Percentiles rank a stretch among this genome's conserved stretches.
Evolutionary conservation across 2,797 vertebrate genomes (phyloP).

Genomic region (Labroides dimidiatus): DNA sequence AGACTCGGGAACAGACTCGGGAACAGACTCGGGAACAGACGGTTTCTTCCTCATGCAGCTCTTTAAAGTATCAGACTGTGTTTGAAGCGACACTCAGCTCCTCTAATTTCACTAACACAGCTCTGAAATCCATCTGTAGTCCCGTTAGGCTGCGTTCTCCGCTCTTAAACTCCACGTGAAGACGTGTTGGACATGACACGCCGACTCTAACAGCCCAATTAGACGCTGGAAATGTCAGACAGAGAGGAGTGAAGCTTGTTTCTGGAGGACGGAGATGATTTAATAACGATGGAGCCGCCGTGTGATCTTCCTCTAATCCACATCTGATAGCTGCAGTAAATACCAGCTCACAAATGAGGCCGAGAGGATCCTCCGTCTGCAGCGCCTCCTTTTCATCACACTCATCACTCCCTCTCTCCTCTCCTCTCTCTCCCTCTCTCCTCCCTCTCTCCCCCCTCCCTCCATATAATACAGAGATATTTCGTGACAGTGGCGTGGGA

Average conservation of each 20-base stretch:
- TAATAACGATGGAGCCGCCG: slow-evolving; percentile 60
- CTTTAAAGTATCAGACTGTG: too few species aligned
- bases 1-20: too few species aligned
- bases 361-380: slow-evolving; percentile 66
- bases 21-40: too few species aligned
- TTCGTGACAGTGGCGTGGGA: slow-evolving; percentile 68
- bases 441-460: too few species aligned
- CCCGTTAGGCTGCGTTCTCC: slow-evolving; percentile 4
- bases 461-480: slow-evolving; percentile 67
- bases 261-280: slow-evolving; percentile 63
- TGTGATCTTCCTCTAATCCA: slow-evolving; percentile 74
- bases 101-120: too few species aligned
- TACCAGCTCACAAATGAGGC: slow-evolving; percentile 65
- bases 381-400: slow-evolving; percentile 59
- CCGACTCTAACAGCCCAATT: slow-evolving; percentile 63
- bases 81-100: too few species aligned
- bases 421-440: too few species aligned
- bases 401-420: slow-evolving; percentile 56
- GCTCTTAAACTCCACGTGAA: slow-evolving; percentile 18
- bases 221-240: slow-evolving; percentile 46
- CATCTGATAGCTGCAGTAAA: slow-evolving; percentile 74
- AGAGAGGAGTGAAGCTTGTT: slow-evolving; percentile 45
- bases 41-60: too few species aligned
- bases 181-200: slow-evolving; percentile 49
- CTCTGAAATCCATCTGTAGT: background rate